Conservation (phyloP, 2,888 invertebrate species). For the Linnaemya tessellans region DNA sequence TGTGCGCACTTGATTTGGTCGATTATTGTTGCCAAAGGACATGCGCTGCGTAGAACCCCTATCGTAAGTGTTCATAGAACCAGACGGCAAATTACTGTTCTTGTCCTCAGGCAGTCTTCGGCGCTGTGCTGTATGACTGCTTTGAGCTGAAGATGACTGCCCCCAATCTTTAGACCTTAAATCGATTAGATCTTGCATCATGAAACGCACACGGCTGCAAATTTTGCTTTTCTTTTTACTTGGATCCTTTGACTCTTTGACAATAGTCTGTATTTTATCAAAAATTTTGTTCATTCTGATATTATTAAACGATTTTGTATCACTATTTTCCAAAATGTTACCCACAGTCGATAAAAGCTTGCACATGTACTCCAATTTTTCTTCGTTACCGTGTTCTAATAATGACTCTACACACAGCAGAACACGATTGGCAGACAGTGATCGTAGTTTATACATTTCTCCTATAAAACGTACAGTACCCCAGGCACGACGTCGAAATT, state of each 20-base stretch:
- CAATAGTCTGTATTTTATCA: slow-evolving; percentile 77
- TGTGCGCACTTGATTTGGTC: slow-evolving; percentile 17
- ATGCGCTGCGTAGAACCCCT: slow-evolving; percentile 32
- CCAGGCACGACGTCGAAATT: slow-evolving; percentile 82
- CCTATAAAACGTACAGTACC: slow-evolving; percentile 82
- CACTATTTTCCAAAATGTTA: slow-evolving; percentile 76
- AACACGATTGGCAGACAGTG: slow-evolving; percentile 78
- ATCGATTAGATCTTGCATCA: slow-evolving; percentile 82
- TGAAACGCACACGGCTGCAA: slow-evolving; percentile 81
- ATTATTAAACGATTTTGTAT: slow-evolving; percentile 67
- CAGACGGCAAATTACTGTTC: slow-evolving; percentile 42
- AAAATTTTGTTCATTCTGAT: slow-evolving; percentile 79
- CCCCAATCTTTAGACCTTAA: slow-evolving; percentile 80
- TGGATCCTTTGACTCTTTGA: slow-evolving; percentile 73
- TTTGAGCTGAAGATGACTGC: slow-evolving; percentile 70
- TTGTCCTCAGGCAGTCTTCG: slow-evolving; percentile 28
- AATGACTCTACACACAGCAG: slow-evolving; percentile 79
- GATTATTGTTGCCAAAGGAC: slow-evolving; percentile 52
- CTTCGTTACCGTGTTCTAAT: slow-evolving; percentile 79
- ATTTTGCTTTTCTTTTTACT: slow-evolving; percentile 70
- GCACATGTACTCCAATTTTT: slow-evolving; percentile 82
- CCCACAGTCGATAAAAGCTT: slow-evolving; percentile 81
- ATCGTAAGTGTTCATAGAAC: slow-evolving; percentile 43
- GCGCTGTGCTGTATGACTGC: slow-evolving; percentile 7
- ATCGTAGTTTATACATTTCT: slow-evolving; percentile 80